Base-by-base conservation (phyloP, 2,797 vertebrate genomes). In the Ispidina lecontei region DNA sequence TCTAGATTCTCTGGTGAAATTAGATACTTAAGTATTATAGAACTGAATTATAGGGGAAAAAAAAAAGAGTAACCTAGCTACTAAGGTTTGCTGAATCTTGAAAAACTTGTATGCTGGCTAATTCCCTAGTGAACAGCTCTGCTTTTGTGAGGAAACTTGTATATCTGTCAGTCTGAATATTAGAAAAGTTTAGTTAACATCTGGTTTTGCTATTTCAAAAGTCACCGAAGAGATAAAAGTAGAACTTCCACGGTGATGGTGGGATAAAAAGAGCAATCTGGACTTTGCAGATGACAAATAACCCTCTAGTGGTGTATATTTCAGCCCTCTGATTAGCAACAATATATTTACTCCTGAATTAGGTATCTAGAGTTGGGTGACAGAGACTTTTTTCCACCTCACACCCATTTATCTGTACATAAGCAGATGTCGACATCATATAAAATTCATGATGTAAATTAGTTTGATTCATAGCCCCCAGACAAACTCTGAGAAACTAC, bases 121-220 rank as follows among this genome's bases (percentile, higher is more conserved):
- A 85, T 67, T 87, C 65, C n/a, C 76, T 60, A n/a, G 51, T 41
- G n/a, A 90, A 56, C 28, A 25, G 73, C 68, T 46, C 49, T 31
- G 14, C 62, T 49, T 44, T n/a, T 67, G 54, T 46, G 26, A 80
- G n/a, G 64, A 68, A 52, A 60, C 18, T 56, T 87, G 55, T 75
- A 13, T 75, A 63, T 67, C 84, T 79, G 74, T 73, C 84, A 84
- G 31, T 44, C 60, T 84, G 44, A 87, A 76, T 76, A 79, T 63
- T 31, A 87, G 35, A 81, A 59, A 62, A 90, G 81, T 82, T 84
- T 47, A 63, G 60, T 70, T 76, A 87, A 78, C 55, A 91, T 76
- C 81, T 89, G 68, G 3, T 19, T 84, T 91, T 82, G 37, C 75
- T 84, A 28, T 51, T 89, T 93, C 72, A 56, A 63, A 89, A 90